A percentile compares a stretch with the other conserved stretches of the same genome.
These are phyloP conservation scores for Peromyscus polionotus DNA, from an alignment of 2,113 vertebrate species.

Conservation along the genomic window DNA sequence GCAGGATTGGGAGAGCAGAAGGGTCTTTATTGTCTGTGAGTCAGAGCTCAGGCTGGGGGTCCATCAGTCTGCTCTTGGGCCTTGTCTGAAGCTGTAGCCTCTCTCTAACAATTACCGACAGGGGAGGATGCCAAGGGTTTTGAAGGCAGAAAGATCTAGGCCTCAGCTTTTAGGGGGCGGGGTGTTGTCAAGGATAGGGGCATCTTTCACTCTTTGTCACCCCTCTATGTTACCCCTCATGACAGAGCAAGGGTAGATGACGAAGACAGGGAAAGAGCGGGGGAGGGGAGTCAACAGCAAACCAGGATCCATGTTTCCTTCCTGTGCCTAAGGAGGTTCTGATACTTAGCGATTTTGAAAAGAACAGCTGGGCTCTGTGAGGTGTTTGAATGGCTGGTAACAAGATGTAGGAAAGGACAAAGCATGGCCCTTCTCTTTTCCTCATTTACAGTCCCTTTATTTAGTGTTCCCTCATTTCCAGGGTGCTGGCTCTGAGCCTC, in stretches of 20 bases:
- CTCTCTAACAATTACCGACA: background rate
- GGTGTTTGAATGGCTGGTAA: background rate
- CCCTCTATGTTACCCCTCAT: background rate
- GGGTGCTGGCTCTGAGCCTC: background rate
- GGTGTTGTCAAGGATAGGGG: background rate
- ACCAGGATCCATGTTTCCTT: background rate
- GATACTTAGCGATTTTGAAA: background rate
- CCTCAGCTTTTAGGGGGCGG: fast-evolving
- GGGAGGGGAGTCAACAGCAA: background rate
- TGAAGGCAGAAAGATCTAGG: background rate
- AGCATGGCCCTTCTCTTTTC: background rate
- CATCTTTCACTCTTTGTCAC: background rate
- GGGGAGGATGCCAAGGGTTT: background rate
- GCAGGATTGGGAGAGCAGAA: slow-evolving; percentile 9
- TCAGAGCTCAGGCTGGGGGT: background rate
- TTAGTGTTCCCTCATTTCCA: background rate
- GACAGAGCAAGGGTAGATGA: background rate
- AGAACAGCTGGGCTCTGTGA: background rate
- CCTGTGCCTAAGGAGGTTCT: background rate
- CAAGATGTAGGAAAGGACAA: background rate
- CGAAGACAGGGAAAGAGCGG: background rate
- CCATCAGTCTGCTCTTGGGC: slow-evolving; percentile 35
- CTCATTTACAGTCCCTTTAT: background rate
- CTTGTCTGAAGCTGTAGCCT: background rate
- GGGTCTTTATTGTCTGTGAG: slow-evolving; percentile 32